These are phyloP conservation scores for Phortica variegata DNA, from an alignment of 1,140 invertebrate genomes.

Conservation along the genomic window DNA sequence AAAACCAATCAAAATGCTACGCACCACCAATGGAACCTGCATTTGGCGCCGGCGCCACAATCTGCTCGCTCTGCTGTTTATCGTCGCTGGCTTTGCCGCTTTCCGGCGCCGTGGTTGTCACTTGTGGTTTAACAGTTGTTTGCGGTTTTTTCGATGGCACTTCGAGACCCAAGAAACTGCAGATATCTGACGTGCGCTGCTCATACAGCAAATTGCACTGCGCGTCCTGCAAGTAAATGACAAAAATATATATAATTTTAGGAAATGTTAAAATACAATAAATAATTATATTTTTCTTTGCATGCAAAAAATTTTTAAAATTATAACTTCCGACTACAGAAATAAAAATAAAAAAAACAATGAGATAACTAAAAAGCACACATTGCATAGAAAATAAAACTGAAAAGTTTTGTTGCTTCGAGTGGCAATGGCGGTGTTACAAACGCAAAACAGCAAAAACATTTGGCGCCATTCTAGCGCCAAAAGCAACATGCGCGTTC, in stretches of 20 bases:
- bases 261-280: too few relatives aligned
- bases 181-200: constrained; percentile 48
- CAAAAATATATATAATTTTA: too few relatives aligned
- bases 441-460: constrained; percentile 23
- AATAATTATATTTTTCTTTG: too few relatives aligned
- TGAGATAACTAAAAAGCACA: too few relatives aligned
- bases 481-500: constrained; percentile 29
- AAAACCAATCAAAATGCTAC: not conserved
- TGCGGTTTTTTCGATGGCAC: constrained; percentile 14
- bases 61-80: constrained; percentile 21
- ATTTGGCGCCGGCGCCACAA: too few relatives aligned
- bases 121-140: constrained; percentile 8
- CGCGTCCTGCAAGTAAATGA: constrained; percentile 23
- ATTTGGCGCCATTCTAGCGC: constrained; percentile 24
- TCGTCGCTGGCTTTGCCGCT: constrained; percentile 8
- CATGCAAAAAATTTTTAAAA: too few relatives aligned
- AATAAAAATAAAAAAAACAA: too few relatives aligned
- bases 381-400: too few relatives aligned
- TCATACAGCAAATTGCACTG: constrained; percentile 48
- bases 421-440: constrained; percentile 46
- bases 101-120: constrained; percentile 4
- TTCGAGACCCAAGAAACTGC: constrained; percentile 40
- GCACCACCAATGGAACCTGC: constrained; percentile 19
- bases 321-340: too few relatives aligned
- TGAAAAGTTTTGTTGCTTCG: too few relatives aligned